phyloP scores from a whole-genome alignment of 2,797 vertebrate genomes.

The Carapus acus region DNA sequence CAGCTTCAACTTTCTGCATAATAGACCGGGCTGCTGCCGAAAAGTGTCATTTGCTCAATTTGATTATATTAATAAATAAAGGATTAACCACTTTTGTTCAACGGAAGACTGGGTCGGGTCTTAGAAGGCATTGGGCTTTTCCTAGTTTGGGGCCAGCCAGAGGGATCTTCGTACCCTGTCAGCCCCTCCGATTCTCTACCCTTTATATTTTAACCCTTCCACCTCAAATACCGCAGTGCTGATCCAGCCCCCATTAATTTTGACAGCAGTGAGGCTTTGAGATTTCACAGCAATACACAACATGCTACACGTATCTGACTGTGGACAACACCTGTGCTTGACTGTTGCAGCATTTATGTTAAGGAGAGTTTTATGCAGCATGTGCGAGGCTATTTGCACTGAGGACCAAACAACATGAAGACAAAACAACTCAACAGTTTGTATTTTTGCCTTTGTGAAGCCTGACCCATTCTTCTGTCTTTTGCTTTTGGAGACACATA shows the following conservation, averaged over 20 bases:
- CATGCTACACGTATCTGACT: slow-evolving; percentile 21
- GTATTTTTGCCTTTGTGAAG: too few species aligned
- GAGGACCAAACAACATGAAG: slow-evolving; percentile 1
- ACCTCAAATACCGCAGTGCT: slow-evolving; percentile 52
- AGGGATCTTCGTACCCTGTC: slow-evolving; percentile 63
- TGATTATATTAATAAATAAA: slow-evolving; percentile 79
- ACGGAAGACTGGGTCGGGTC: slow-evolving; percentile 67
- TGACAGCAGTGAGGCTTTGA: slow-evolving; percentile 36
- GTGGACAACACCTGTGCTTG: slow-evolving; percentile 29
- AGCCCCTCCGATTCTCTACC: slow-evolving; percentile 41
- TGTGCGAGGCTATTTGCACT: slow-evolving; percentile 5
- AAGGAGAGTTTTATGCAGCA: slow-evolving; percentile 1
- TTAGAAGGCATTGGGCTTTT: slow-evolving; percentile 54
- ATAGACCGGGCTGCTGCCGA: slow-evolving; percentile 57
- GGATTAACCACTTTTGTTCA: slow-evolving; percentile 65
- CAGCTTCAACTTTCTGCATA: slow-evolving; percentile 60
- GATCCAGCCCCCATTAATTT: slow-evolving; percentile 57
- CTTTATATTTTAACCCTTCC: slow-evolving; percentile 46
- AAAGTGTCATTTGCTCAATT: slow-evolving; percentile 65
- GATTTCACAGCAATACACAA: slow-evolving; percentile 41
- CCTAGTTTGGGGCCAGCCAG: slow-evolving; percentile 57
- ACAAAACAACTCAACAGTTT: too few species aligned
- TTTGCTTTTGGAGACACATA: too few species aligned
- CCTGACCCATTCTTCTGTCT: too few species aligned
- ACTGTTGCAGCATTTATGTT: slow-evolving; percentile 18